Conservation (phyloP, 2,888 invertebrate species). For the Neocrepidodera transversa region DNA sequence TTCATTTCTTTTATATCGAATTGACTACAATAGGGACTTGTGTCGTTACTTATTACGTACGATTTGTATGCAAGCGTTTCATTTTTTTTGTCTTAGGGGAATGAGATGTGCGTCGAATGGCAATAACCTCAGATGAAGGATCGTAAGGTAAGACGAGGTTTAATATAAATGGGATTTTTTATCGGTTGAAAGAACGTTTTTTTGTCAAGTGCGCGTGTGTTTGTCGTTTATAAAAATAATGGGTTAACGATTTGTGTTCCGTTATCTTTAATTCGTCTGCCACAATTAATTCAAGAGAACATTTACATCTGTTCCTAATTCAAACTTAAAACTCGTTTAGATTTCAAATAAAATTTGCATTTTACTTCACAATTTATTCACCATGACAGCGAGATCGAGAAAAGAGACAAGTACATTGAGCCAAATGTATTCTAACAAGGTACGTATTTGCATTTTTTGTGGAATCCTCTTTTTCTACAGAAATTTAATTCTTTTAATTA, state of each 20-base stretch:
- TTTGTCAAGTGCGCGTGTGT: no score
- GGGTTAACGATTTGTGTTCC: no score
- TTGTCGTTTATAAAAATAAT: no score
- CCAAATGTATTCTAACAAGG: not conserved
- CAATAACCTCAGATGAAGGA: constrained; percentile 7
- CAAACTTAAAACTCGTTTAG: not conserved
- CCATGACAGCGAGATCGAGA: not conserved
- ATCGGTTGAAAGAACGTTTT: no score
- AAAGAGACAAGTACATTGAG: not conserved
- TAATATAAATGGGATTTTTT: constrained; percentile 12
- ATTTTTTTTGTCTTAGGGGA: constrained; percentile 6
- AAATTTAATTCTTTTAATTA: not conserved
- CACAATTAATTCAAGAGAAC: not conserved
- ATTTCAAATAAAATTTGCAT: constrained; percentile 1
- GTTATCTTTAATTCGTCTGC: not conserved
- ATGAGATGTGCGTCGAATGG: constrained; percentile 5
- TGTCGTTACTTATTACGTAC: constrained; percentile 10
- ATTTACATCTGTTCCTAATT: not conserved
- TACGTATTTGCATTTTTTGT: not conserved
- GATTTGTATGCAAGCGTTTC: constrained; percentile 9
- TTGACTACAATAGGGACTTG: constrained; percentile 21
- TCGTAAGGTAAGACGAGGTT: constrained; percentile 2
- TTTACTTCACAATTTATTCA: not conserved
- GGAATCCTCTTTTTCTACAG: not conserved
- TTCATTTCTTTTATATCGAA: constrained; percentile 21